Evolutionary conservation across 2,113 vertebrate species (phyloP), one percentile per base, ranked within the genome.

Genomic region (Vanacampus margaritifer): DNA sequence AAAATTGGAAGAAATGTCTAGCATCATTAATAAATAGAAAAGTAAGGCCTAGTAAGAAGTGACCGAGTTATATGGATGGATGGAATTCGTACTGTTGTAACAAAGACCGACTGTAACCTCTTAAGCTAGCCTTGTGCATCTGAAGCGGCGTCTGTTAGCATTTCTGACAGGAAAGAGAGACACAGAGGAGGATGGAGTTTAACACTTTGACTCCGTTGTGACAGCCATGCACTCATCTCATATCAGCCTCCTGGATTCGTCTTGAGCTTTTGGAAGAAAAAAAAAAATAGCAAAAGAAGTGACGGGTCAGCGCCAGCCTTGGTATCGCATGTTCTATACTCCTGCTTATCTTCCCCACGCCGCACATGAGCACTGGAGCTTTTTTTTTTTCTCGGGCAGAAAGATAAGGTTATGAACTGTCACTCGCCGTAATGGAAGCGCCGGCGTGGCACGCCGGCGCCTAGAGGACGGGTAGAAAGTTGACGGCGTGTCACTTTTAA

Each of bases 321-420:
- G 45, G 57, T 48, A 82, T 86, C 81, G 72, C 75, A 73, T 46
- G 13, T n/a, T 75, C 70, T 63, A 81, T 78, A 63, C 26, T 28
- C 57, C 35, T 65, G 48, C 46, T 83, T 78, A 82, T 89, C 79
- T 68, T 45, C n/a, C 69, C 79, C 54, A 79, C 74, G 69, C 68
- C 76, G 75, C 50, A 67, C 50, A 67, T 65, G 74, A 63, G 69
- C 83, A 71, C 66, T 61, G 69, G 66, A 71, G 56, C 39, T 36
- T 50, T 46, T 61, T 21, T 48, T 46, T 62, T 17, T 64, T 69
- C 62, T 26, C 70, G 75, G 73, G 81, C 79, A 79, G 65, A 62
- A 67, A 78, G 80, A 71, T 82, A 78, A 84, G 73, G 74, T 80
- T 64, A 79, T 74, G 72, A 83, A 70, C 74, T 70, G 76, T 70